phyloP scores from a whole-genome alignment of 2,888 invertebrate genomes.

The Gonocerus acuteangulatus region DNA sequence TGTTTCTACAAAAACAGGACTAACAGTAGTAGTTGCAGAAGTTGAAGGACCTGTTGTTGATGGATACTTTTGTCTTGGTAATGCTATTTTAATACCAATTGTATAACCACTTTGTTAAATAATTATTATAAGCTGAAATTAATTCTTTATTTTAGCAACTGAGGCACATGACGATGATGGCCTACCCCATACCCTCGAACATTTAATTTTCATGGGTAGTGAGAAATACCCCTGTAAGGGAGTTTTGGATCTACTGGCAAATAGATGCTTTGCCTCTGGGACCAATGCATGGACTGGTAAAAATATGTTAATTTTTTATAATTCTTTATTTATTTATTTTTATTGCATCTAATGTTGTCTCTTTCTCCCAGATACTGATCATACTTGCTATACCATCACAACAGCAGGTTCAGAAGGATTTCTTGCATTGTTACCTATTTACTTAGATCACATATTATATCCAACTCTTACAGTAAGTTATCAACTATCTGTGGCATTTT shows the following conservation, averaged over 20 bases:
- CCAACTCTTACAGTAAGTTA: constrained; percentile 62
- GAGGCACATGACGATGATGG: constrained; percentile 89
- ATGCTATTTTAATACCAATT: constrained; percentile 32
- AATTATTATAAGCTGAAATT: neutral
- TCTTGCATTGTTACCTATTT: constrained; percentile 79
- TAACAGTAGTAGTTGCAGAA: constrained; percentile 74
- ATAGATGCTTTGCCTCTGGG: constrained; percentile 80
- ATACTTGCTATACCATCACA: constrained; percentile 82
- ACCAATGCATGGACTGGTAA: constrained; percentile 83
- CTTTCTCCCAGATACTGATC: constrained; percentile 54
- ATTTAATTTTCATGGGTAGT: constrained; percentile 84
- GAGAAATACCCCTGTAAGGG: constrained; percentile 85
- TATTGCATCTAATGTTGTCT: neutral
- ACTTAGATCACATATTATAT: constrained; percentile 79
- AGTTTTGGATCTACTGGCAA: constrained; percentile 77
- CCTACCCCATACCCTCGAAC: constrained; percentile 85
- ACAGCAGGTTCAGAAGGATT: constrained; percentile 84
- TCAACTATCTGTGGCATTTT: too few relatives aligned
- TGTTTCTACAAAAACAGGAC: constrained; percentile 66
- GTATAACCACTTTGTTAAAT: neutral
- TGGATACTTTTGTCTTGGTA: constrained; percentile 80
- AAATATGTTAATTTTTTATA: neutral
- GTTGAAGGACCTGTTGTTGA: constrained; percentile 86
- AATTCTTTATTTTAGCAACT: constrained; percentile 56
- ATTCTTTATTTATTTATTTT: constrained; percentile 2